Evolutionary conservation across 2,113 vertebrate genomes (phyloP).

Genomic region (Plotosus lineatus): DNA sequence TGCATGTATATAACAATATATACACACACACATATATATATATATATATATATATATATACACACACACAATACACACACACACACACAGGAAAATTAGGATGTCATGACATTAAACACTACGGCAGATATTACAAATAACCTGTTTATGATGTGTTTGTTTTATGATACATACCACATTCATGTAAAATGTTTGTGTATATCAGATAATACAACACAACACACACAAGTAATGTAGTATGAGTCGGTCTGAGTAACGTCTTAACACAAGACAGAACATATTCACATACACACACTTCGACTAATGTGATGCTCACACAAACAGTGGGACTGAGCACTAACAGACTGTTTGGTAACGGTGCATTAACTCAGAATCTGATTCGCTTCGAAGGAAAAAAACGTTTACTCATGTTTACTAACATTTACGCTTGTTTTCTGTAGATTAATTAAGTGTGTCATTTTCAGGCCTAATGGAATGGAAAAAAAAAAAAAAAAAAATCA

Average conservation of each 20-base stretch:
- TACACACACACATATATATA: no score
- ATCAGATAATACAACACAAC: neutral
- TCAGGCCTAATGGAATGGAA: conserved; percentile 28
- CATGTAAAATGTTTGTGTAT: neutral
- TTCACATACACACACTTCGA: neutral
- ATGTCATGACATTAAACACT: neutral
- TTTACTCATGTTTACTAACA: conserved; percentile 28
- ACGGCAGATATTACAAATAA: neutral
- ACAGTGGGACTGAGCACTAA: neutral
- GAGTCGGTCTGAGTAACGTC: neutral
- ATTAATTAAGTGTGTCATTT: conserved; percentile 23
- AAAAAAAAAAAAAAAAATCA: conserved; percentile 32
- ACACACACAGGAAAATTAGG: neutral
- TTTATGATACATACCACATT: neutral
- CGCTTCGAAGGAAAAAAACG: neutral
- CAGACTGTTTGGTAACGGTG: neutral
- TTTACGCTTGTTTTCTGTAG: conserved; percentile 4
- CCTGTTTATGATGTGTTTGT: neutral
- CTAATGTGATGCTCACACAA: neutral
- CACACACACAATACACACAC: no score
- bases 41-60: no score
- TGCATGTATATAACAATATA: no score
- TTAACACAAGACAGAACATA: neutral
- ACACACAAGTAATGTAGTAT: neutral
- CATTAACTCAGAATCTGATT: conserved; percentile 12